phyloP scores from a whole-genome alignment of 2,888 invertebrate species.

The Candidula unifasciata region DNA sequence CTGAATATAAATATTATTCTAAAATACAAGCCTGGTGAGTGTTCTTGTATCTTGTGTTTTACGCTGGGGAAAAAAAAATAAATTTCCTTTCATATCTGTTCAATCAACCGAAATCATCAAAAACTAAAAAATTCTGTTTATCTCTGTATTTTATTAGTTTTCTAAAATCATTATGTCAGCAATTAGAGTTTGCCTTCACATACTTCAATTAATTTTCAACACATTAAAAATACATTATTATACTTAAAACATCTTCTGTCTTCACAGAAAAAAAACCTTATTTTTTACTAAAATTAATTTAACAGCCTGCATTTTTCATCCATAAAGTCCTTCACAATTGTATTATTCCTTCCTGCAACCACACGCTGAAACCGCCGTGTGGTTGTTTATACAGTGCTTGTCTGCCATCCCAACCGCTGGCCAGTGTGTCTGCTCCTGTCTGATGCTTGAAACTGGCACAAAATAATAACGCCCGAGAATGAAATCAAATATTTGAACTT shows the following conservation, averaged over 20 bases:
- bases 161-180: not conserved
- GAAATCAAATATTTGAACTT: constrained; percentile 5
- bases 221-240: no score
- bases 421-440: not conserved
- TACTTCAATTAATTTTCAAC: not conserved
- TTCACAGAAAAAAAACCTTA: no score
- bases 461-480: constrained; percentile 12
- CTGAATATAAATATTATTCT: no score
- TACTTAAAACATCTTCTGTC: no score
- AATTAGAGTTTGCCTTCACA: constrained; percentile 4
- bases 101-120: not conserved
- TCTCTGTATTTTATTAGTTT: not conserved
- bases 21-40: no score
- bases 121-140: not conserved
- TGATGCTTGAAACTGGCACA: constrained; percentile 3
- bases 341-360: not conserved
- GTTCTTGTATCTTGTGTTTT: no score
- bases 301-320: no score
- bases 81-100: not conserved
- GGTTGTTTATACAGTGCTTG: not conserved
- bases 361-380: not conserved
- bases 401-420: not conserved
- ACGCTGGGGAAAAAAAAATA: no score
- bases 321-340: no score
- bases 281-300: not conserved